phyloP scores from a whole-genome alignment of 2,888 invertebrate species.

The Pilophorus perplexus region DNA sequence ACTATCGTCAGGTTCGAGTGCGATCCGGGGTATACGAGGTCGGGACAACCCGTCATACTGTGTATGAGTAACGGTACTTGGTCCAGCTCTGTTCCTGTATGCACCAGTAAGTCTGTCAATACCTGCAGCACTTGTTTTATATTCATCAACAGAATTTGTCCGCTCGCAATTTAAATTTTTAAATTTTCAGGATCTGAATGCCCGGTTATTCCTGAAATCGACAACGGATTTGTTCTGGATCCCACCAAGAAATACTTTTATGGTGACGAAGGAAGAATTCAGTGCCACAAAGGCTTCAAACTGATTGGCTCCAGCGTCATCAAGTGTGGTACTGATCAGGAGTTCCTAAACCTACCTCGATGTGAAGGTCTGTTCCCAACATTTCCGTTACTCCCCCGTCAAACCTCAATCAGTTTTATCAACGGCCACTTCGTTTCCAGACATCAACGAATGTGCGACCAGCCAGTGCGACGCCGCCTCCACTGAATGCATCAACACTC shows the following conservation, averaged over 20 bases:
- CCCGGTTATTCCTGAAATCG: slow-evolving; percentile 72
- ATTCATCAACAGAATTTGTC: background rate
- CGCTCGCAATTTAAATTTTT: background rate
- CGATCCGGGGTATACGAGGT: slow-evolving; percentile 83
- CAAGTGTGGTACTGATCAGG: slow-evolving; percentile 78
- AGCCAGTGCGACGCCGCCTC: slow-evolving; percentile 88
- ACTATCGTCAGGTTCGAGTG: slow-evolving; percentile 91
- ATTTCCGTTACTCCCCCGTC: no score
- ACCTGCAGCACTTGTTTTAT: no score
- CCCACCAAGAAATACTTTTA: slow-evolving; percentile 71
- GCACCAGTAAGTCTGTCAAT: slow-evolving; percentile 64
- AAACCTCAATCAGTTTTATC: no score
- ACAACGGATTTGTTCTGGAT: slow-evolving; percentile 84
- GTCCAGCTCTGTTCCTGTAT: slow-evolving; percentile 87
- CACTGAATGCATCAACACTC: slow-evolving; percentile 84
- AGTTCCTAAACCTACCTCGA: slow-evolving; percentile 77
- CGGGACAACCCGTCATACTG: slow-evolving; percentile 83
- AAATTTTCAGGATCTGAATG: slow-evolving; percentile 61
- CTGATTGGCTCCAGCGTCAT: slow-evolving; percentile 74
- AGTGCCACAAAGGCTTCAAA: slow-evolving; percentile 87
- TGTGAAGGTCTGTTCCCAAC: slow-evolving; percentile 74
- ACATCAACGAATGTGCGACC: slow-evolving; percentile 84
- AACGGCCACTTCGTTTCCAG: no score
- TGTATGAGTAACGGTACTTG: slow-evolving; percentile 96
- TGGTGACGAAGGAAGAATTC: slow-evolving; percentile 87